These are phyloP conservation scores for Sarcoramphus papa DNA, from an alignment of 2,797 vertebrate species.

Conservation along the genomic window DNA sequence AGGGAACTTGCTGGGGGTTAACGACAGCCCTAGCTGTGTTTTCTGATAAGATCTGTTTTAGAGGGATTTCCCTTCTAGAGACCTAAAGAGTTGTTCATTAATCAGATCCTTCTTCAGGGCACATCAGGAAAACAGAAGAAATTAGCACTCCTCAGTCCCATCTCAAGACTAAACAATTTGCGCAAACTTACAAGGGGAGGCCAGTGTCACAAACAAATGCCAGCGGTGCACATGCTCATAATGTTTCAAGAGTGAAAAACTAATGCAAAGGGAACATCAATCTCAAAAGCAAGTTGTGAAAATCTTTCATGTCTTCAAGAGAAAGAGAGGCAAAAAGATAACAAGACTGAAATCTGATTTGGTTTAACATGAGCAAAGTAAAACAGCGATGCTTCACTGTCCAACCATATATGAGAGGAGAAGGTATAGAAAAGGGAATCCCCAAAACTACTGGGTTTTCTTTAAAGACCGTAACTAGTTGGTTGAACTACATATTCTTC, in stretches of 20 bases:
- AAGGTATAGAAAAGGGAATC: background rate
- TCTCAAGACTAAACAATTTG: background rate
- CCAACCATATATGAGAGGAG: background rate
- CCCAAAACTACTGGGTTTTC: rapidly evolving
- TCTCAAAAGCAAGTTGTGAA: background rate
- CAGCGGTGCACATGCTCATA: rapidly evolving
- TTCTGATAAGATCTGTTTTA: background rate
- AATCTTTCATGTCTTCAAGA: background rate
- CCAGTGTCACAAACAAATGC: background rate
- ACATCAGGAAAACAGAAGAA: background rate
- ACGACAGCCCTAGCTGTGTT: background rate
- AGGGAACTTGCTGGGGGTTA: background rate
- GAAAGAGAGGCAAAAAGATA: background rate
- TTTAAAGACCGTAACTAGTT: background rate
- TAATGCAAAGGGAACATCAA: background rate
- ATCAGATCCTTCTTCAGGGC: background rate
- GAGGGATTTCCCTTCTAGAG: background rate
- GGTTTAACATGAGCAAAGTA: background rate
- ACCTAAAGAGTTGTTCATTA: background rate
- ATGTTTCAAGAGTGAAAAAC: background rate
- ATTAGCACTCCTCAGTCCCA: background rate
- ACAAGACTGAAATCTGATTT: background rate
- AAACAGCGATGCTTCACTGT: background rate
- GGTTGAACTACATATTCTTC: background rate
- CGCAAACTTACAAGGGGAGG: background rate